A percentile compares a stretch with the other conserved stretches of the same genome.
Conservation (phyloP, 2,113 vertebrate genomes). For the Tetraodon nigroviridis region DNA sequence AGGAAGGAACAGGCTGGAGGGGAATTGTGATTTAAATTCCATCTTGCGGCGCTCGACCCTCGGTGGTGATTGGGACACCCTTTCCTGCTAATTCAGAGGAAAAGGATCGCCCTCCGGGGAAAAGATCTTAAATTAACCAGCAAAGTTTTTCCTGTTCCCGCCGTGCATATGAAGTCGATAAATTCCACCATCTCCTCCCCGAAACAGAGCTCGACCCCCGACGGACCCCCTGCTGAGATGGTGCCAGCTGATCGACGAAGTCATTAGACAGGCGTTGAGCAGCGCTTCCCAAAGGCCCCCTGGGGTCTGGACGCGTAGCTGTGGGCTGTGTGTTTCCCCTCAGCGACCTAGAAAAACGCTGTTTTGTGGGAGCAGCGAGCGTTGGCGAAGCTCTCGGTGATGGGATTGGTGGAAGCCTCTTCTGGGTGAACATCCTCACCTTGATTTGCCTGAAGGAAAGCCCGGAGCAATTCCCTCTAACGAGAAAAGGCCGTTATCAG, state of each 20-base stretch:
- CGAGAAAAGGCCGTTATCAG: conserved; percentile 39
- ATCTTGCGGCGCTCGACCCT: conserved; percentile 12
- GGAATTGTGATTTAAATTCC: conserved; percentile 35
- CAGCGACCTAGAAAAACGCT: conserved; percentile 29
- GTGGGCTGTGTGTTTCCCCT: conserved; percentile 24
- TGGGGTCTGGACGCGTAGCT: conserved; percentile 32
- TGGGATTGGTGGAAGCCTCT: conserved; percentile 29
- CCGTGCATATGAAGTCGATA: conserved; percentile 26
- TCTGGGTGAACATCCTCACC: conserved; percentile 14
- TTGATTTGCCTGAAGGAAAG: conserved; percentile 24
- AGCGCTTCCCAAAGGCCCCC: conserved; percentile 23
- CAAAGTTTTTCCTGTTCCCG: conserved; percentile 11
- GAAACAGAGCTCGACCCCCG: neutral
- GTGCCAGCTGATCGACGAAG: conserved; percentile 44
- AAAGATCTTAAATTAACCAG: conserved; percentile 13
- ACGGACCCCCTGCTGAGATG: neutral
- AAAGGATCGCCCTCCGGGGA: neutral
- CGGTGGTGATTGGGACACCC: neutral
- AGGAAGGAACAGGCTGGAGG: conserved; percentile 30
- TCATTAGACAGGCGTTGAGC: conserved; percentile 47
- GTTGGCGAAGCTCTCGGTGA: conserved; percentile 43
- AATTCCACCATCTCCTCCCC: conserved; percentile 4
- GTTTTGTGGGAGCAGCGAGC: conserved; percentile 41
- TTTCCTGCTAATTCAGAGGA: neutral
- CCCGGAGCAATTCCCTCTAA: conserved; percentile 28